These are phyloP conservation scores for Menura novaehollandiae DNA, from an alignment of 2,113 vertebrate species.

Conservation along the genomic window DNA sequence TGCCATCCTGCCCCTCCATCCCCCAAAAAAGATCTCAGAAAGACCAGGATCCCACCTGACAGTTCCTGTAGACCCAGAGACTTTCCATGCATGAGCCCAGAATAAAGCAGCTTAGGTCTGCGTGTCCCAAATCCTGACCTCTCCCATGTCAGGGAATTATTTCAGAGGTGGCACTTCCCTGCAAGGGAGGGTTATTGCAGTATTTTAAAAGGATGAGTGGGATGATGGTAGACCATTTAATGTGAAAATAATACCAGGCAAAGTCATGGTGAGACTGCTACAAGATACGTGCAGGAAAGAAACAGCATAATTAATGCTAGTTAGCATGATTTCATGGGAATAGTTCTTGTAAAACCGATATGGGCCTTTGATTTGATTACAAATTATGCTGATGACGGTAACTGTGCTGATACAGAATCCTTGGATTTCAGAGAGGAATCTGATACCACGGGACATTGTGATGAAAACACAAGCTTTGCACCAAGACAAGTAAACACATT, in stretches of 20 bases:
- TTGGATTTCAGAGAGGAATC: slow-evolving; percentile 28
- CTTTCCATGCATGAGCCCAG: background rate
- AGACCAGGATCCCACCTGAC: background rate
- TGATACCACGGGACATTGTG: background rate
- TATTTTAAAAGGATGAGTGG: background rate
- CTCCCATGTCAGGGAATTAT: background rate
- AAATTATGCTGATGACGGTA: slow-evolving; percentile 48
- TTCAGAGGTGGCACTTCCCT: background rate
- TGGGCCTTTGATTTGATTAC: slow-evolving; percentile 50
- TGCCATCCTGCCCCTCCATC: background rate
- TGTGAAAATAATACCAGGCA: background rate
- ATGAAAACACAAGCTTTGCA: background rate
- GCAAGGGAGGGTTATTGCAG: background rate
- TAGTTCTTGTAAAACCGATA: slow-evolving; percentile 25
- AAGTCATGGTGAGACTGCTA: slow-evolving; percentile 36
- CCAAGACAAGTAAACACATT: background rate
- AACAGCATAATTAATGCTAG: slow-evolving; percentile 46
- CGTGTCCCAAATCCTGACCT: background rate
- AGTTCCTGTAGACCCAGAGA: background rate
- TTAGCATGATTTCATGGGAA: slow-evolving; percentile 56
- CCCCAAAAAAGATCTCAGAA: background rate
- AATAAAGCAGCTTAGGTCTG: background rate
- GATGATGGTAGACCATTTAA: background rate
- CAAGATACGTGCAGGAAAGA: slow-evolving; percentile 31
- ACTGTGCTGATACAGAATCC: slow-evolving; percentile 25